Evolutionary conservation across 2,888 invertebrate species (phyloP), one percentile per base, ranked within the genome.

Genomic region (Sesia bembeciformis): DNA sequence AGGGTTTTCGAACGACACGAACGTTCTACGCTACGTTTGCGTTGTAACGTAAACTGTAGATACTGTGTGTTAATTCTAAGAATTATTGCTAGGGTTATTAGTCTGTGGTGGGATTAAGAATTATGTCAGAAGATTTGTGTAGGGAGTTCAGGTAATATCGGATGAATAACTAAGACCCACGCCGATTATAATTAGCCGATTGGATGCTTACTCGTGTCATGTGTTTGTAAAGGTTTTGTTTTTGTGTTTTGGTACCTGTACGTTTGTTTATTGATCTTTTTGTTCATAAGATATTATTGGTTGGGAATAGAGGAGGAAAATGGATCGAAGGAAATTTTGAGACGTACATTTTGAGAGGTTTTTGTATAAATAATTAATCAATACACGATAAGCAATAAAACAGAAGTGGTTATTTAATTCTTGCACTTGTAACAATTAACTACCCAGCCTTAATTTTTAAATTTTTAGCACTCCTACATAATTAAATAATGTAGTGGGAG

Each of bases 171-270:
- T 60, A 62, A 74, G 58, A 66, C 79, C 78, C 70, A 78, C 78
- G 72, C 70, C 57, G 62, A 66, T 72, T 70, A 76, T 78, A 77
- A 81, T 80, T 78, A 80, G 74, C 62, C 68, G 71, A 74, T 70
- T 74, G 74, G 75, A 66, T 75, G 69, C 67, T 68, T 71, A 72
- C 72, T 76, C 74, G 69, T 76, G 69, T 69, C 72, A 78, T 76
- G 78, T 68, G 67, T 60, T 58, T 58, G 61, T 57, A 53, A 52
- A 54, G 53, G 38, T 52, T 53, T 53, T 40, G 54, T 56, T 57
- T 52, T 56, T 56, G 56, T 57, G 55, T 49, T 23, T 46, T 46
- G n/a, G 46, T 46, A 46, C 23, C 23, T 23, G 2, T 23, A 23
- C 1, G 23, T 23, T 23, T 23, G 23, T 23, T 23, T 23, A 1